These are phyloP conservation scores for Bombyx mandarina DNA, from an alignment of 1,140 invertebrate species.

Conservation along the genomic window DNA sequence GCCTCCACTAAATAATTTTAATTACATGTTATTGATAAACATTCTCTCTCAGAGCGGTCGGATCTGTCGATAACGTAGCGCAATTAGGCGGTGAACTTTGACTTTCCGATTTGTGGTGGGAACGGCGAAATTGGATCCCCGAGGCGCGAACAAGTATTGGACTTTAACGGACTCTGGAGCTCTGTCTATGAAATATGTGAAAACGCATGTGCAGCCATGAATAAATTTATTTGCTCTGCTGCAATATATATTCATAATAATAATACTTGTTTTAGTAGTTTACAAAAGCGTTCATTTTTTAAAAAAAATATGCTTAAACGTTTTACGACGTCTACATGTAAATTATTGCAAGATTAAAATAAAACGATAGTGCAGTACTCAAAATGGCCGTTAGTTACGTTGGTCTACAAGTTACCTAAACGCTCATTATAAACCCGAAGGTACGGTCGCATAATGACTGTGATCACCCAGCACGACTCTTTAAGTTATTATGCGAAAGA, in stretches of 20 bases:
- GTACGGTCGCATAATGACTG: conserved; percentile 45
- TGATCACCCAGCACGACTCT: conserved; percentile 51
- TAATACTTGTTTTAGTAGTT: conserved; percentile 9
- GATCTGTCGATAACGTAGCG: conserved; percentile 55
- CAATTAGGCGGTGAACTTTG: conserved; percentile 63
- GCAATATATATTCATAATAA: conserved; percentile 1
- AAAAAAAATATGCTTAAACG: conserved; percentile 3
- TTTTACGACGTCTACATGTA: conserved; percentile 9
- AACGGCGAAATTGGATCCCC: conserved; percentile 43
- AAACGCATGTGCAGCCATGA: conserved; percentile 1
- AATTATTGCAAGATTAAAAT: conserved; percentile 1
- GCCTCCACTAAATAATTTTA: conserved; percentile 62
- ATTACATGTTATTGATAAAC: conserved; percentile 69
- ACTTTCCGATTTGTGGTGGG: conserved; percentile 58
- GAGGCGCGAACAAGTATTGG: conserved; percentile 1
- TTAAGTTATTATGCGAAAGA: conserved; percentile 43
- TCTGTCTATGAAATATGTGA: neutral
- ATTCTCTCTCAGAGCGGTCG: conserved; percentile 46
- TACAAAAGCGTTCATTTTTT: neutral
- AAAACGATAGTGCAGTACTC: neutral
- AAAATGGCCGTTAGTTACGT: conserved; percentile 14
- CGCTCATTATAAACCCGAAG: conserved; percentile 35
- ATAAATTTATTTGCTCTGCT: neutral
- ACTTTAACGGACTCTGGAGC: no score
- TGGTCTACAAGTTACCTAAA: conserved; percentile 29